A percentile compares a stretch with the other conserved stretches of the same genome.
These are phyloP conservation scores for Sorex araneus DNA, from an alignment of 2,113 vertebrate genomes.

Conservation along the genomic window DNA sequence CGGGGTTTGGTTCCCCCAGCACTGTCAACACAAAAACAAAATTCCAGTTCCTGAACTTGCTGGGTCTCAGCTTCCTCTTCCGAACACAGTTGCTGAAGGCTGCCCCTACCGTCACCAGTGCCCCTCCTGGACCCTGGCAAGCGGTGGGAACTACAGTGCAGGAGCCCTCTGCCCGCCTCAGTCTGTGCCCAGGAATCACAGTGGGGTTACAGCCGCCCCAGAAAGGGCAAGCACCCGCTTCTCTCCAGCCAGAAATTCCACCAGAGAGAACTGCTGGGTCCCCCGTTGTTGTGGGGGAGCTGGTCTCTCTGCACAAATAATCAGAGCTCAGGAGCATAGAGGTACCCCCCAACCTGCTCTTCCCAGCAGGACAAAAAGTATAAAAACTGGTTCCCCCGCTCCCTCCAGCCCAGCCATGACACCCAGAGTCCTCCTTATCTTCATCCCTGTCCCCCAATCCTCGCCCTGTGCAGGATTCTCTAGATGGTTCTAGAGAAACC, in stretches of 20 bases:
- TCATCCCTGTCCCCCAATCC: background rate
- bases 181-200: background rate
- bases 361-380: background rate
- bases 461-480: too few relatives aligned
- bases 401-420: background rate
- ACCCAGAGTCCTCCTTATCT: background rate
- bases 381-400: slow-evolving; percentile 44
- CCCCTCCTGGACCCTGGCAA: background rate
- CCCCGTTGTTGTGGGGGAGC: background rate
- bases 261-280: rapidly evolving
- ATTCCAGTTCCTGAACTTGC: background rate
- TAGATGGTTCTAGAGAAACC: background rate
- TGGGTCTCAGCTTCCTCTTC: background rate
- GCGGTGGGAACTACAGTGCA: rapidly evolving
- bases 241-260: background rate
- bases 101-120: background rate
- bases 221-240: background rate
- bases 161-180: background rate
- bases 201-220: background rate
- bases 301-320: background rate
- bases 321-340: background rate
- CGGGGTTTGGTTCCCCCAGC: too few relatives aligned
- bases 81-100: background rate
- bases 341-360: background rate
- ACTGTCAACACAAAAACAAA: too few relatives aligned